Percentiles rank a stretch among this genome's conserved stretches.
These are phyloP conservation scores for Caenorhabditis plicata DNA, from an alignment of 2,888 invertebrate species.

Conservation along the genomic window DNA sequence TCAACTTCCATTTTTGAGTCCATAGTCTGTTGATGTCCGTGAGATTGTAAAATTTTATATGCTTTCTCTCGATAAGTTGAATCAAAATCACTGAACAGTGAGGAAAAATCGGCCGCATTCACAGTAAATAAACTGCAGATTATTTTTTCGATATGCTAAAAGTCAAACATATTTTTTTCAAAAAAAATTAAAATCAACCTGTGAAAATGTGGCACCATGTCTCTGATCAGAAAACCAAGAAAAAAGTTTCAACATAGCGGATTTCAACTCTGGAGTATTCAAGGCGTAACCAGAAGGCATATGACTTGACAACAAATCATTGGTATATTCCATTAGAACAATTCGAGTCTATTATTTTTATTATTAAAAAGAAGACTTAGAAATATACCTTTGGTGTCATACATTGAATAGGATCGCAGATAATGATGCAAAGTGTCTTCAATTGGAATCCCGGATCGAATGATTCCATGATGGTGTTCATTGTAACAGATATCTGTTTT, in stretches of 20 bases:
- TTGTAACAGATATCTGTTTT: constrained; percentile 14
- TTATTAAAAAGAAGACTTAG: not conserved
- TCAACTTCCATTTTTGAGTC: not conserved
- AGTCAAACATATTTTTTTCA: not conserved
- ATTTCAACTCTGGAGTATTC: constrained; percentile 13
- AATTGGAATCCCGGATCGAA: constrained; percentile 18
- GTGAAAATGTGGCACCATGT: constrained; percentile 3
- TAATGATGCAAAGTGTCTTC: constrained; percentile 9
- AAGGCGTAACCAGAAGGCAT: constrained; percentile 16
- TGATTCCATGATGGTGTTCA: constrained; percentile 8
- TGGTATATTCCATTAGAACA: constrained; percentile 19
- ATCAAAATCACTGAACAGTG: constrained; percentile 21
- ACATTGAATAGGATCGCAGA: constrained; percentile 22
- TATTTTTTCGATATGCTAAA: constrained; percentile 21
- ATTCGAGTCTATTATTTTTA: constrained; percentile 2
- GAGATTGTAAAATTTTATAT: constrained; percentile 12
- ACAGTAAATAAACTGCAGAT: constrained; percentile 22
- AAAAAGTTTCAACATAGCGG: constrained; percentile 21
- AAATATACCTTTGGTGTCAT: constrained; percentile 17
- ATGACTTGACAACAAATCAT: constrained; percentile 12
- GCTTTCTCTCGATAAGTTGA: constrained; percentile 28
- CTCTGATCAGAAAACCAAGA: constrained; percentile 24
- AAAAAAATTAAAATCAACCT: constrained; percentile 2
- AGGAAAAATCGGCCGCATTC: constrained; percentile 23
- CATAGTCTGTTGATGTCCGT: constrained; percentile 12